Evolutionary conservation across 1,140 invertebrate species (phyloP), one percentile per base, ranked within the genome.

Genomic region (Aricia agestis): DNA sequence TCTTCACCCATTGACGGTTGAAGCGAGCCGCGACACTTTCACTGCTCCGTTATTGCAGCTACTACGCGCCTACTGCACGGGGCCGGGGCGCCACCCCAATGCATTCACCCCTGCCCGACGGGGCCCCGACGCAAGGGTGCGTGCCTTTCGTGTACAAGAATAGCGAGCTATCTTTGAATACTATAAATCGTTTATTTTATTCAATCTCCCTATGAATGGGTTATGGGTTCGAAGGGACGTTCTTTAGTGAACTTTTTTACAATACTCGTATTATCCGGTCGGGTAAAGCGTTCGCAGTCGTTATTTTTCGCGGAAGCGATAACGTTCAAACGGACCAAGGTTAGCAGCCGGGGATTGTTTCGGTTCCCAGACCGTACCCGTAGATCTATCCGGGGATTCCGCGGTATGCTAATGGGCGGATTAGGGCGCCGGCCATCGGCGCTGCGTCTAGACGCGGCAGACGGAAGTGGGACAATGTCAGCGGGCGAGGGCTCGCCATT

Each of bases 1-100:
- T 89, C 86, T 89, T 89, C 86, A 84, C 85, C 86, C 87, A 90
- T 90, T 90, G 88, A 90, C 88, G 88, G 86, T 89, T 89, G 88
- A 86, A 85, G 83, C 88, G 79, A 79, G 80, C 86, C 85, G 86
- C 88, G 88, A 90, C 86, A 90, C 88, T 90, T 90, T 90, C 88
- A 89, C 88, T 89, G 85, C 88, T 85, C 86, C 83, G 88, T 86
- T 90, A 89, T 90, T 89, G 88, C 88, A 88, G 83, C 82, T 84
- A 90, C 86, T 90, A 89, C 88, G 86, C 88, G 88, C 88, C 88
- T 90, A 90, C 85, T 78, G 81, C 78, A 81, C 74, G 80, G 77
- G 75, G 78, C 76, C 72, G 77, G 76, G 77, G 72, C 31, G 81
- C 79, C 85, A 82, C 85, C 87, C 87, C 82, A 82, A 79, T 90